Evolutionary conservation across 2,797 vertebrate genomes (phyloP).

Genomic region (Novumbra hubbsi): DNA sequence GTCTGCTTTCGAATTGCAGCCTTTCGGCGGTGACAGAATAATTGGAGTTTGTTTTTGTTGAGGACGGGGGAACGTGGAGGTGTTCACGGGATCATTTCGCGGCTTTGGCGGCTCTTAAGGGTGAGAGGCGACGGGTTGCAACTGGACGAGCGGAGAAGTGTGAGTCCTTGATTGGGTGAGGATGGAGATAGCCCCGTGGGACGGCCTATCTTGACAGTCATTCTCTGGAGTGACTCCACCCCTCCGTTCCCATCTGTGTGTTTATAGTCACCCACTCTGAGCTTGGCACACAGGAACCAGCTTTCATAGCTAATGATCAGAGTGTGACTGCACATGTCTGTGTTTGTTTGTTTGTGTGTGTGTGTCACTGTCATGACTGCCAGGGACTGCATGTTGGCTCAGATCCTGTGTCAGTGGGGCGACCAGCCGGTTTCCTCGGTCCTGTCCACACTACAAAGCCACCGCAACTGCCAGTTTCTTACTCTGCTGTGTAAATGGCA

Average conservation of each 20-base stretch:
- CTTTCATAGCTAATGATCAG: slow-evolving; percentile 64
- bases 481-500: slow-evolving; percentile 52
- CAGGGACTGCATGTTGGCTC: slow-evolving; percentile 70
- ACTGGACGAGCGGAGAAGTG: slow-evolving; percentile 27
- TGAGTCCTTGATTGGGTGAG: slow-evolving; percentile 20
- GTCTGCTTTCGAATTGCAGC: slow-evolving; percentile 16
- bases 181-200: slow-evolving; percentile 30
- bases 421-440: slow-evolving; percentile 66
- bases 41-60: slow-evolving; percentile 24
- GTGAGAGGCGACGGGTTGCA: slow-evolving; percentile 1
- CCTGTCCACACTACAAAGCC: neutral
- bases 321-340: slow-evolving; percentile 20
- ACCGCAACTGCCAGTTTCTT: slow-evolving; percentile 40
- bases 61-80: neutral
- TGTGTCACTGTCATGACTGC: slow-evolving; percentile 46
- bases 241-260: slow-evolving; percentile 68
- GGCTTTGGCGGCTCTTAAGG: slow-evolving; percentile 12
- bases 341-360: slow-evolving; percentile 19
- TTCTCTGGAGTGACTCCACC: slow-evolving; percentile 36
- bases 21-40: slow-evolving; percentile 16
- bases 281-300: slow-evolving; percentile 59
- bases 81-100: slow-evolving; percentile 15
- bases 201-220: slow-evolving; percentile 50
- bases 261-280: slow-evolving; percentile 66
- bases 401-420: slow-evolving; percentile 52